Evolutionary conservation across 2,888 invertebrate genomes (phyloP).

Genomic region (Pheosia tremula): DNA sequence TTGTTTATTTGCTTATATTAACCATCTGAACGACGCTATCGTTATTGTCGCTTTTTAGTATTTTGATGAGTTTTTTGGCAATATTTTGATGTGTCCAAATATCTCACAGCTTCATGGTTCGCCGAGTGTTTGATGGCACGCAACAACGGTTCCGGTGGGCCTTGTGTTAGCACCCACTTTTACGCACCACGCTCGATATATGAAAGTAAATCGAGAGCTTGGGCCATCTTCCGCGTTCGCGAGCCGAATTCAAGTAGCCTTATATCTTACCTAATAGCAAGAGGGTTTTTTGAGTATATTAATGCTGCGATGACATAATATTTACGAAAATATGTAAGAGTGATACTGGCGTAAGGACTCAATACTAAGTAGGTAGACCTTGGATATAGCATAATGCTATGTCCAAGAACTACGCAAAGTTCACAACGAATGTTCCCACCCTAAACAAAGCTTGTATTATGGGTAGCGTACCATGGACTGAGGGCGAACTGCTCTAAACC

Average conservation of each 20-base stretch:
- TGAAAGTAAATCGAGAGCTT: conserved; percentile 32
- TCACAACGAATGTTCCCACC: no score
- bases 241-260: not conserved
- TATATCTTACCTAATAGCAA: not conserved
- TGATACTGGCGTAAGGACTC: not conserved
- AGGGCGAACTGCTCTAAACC: no score
- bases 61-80: no score
- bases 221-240: conserved; percentile 2
- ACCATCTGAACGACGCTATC: no score
- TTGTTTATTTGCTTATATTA: not conserved
- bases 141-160: conserved; percentile 60
- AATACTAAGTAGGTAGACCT: not conserved
- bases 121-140: conserved; percentile 50
- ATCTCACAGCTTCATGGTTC: conserved; percentile 18
- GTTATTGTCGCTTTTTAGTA: no score
- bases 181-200: conserved; percentile 47
- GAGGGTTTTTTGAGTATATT: conserved; percentile 1
- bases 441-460: no score
- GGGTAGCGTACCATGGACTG: no score
- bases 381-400: no score
- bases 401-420: no score
- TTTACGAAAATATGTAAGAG: not conserved
- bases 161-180: conserved; percentile 73
- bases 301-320: not conserved
- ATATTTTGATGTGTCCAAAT: not conserved